Base-by-base conservation (phyloP, 2,888 invertebrate genomes). In the Eretmocerus hayati region DNA sequence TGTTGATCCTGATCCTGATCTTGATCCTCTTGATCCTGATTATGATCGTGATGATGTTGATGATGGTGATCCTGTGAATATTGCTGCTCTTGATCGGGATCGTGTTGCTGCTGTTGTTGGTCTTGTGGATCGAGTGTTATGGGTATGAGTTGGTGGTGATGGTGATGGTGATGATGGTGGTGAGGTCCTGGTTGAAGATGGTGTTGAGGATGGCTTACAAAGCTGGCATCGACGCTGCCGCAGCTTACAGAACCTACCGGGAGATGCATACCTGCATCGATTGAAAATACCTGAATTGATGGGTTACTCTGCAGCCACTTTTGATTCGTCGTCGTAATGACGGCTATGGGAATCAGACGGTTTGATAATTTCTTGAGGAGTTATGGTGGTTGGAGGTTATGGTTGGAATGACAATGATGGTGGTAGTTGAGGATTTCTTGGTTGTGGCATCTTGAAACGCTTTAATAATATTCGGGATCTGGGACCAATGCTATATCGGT, bases 251-350 rank as follows among this genome's bases (percentile, higher is more conserved):
- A 67, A 56, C 68, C 70, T 67, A 70, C 71, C 65, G 71, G 69
- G 59, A 71, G 71, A 71, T 71, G 71, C 71, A 71, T 71, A 67
- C 71, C 71, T 69, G n/a, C 26, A 46, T 69, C 65, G 64, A 65
- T 67, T 59, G 63, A 55, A 60, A 59, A 56, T 53, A 58, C n/a
- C n/a, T n/a, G n/a, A n/a, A n/a, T n/a, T n/a, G n/a, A n/a, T n/a
- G n/a, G n/a, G n/a, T n/a, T n/a, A n/a, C n/a, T n/a, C n/a, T n/a
- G n/a, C n/a, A n/a, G n/a, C n/a, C n/a, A n/a, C n/a, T n/a, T n/a
- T n/a, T n/a, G n/a, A n/a, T n/a, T n/a, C n/a, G n/a, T n/a, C n/a
- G n/a, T n/a, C n/a, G n/a, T n/a, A n/a, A n/a, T n/a, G n/a, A n/a
- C n/a, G n/a, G n/a, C n/a, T n/a, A n/a, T n/a, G n/a, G n/a, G n/a